Evolutionary conservation across 2,888 invertebrate species (phyloP).

Genomic region (Mythimna pallens): DNA sequence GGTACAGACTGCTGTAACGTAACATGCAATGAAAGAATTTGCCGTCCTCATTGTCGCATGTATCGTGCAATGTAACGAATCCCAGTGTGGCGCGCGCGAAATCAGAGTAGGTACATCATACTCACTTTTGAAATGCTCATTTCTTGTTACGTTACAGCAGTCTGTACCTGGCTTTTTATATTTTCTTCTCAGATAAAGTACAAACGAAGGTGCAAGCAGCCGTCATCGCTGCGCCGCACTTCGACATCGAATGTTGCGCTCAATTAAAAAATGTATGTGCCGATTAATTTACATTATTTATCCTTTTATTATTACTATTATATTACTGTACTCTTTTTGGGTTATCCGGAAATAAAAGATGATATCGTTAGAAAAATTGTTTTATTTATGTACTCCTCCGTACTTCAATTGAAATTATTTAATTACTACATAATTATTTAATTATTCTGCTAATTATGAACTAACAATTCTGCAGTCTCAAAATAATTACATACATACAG

Average conservation of each 20-base stretch:
- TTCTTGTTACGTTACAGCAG: too few species aligned
- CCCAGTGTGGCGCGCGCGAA: too few species aligned
- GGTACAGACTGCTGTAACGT: too few species aligned
- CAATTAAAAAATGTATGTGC: constrained; percentile 77
- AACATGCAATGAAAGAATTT: too few species aligned
- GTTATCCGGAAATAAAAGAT: constrained; percentile 70
- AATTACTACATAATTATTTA: constrained; percentile 86
- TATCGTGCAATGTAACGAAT: too few species aligned
- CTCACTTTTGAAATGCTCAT: too few species aligned
- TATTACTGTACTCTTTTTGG: neutral
- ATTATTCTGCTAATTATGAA: constrained; percentile 86
- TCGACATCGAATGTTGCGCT: constrained; percentile 77
- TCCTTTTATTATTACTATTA: neutral
- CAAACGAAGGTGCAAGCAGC: constrained; percentile 84
- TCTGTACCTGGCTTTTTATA: too few species aligned
- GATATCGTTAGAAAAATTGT: constrained; percentile 83
- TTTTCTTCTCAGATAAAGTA: constrained; percentile 74
- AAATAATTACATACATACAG: constrained; percentile 87
- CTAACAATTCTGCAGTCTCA: constrained; percentile 90
- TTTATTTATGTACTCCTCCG: constrained; percentile 88
- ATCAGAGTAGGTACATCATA: too few species aligned
- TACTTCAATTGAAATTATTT: constrained; percentile 84
- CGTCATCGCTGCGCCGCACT: constrained; percentile 81
- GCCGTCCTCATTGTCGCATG: too few species aligned
- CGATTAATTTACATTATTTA: constrained; percentile 66